phyloP scores from a whole-genome alignment of 2,888 invertebrate species.

The Xestia ashworthii region DNA sequence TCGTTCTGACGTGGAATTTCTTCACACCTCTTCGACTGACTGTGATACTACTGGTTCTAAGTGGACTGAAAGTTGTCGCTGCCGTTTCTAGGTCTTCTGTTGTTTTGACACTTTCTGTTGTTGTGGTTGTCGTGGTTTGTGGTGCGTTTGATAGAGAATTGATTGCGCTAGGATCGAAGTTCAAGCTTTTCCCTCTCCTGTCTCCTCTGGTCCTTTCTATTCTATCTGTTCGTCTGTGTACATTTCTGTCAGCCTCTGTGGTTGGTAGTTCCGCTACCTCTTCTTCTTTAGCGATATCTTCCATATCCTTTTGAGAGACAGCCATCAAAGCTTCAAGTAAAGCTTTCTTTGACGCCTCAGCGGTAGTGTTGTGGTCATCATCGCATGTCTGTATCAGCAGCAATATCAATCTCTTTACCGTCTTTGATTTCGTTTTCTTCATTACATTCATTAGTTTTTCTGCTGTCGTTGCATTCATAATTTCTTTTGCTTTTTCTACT shows the following conservation, averaged over 20 bases:
- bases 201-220: conserved; percentile 75
- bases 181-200: conserved; percentile 81
- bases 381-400: conserved; percentile 95
- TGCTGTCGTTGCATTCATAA: conserved; percentile 94
- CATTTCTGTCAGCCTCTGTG: conserved; percentile 76
- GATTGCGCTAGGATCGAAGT: conserved; percentile 81
- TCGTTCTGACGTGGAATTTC: conserved; percentile 79
- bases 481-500: conserved; percentile 93
- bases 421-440: conserved; percentile 95
- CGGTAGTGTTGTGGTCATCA: conserved; percentile 93
- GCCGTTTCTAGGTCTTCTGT: conserved; percentile 75
- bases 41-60: conserved; percentile 73
- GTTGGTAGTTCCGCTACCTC: conserved; percentile 72
- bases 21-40: conserved; percentile 81
- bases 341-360: conserved; percentile 93
- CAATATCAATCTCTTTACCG: conserved; percentile 93
- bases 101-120: conserved; percentile 72
- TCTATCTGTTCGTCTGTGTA: conserved; percentile 76
- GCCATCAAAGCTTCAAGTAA: conserved; percentile 93
- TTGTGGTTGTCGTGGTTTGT: conserved; percentile 53
- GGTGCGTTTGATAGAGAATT: conserved; percentile 84
- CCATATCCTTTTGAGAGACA: conserved; percentile 91
- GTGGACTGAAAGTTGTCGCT: conserved; percentile 78
- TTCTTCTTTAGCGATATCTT: conserved; percentile 86
- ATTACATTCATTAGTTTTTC: conserved; percentile 94